phyloP scores from a whole-genome alignment of 1,140 invertebrate genomes.

The Drosophila ironensis region DNA sequence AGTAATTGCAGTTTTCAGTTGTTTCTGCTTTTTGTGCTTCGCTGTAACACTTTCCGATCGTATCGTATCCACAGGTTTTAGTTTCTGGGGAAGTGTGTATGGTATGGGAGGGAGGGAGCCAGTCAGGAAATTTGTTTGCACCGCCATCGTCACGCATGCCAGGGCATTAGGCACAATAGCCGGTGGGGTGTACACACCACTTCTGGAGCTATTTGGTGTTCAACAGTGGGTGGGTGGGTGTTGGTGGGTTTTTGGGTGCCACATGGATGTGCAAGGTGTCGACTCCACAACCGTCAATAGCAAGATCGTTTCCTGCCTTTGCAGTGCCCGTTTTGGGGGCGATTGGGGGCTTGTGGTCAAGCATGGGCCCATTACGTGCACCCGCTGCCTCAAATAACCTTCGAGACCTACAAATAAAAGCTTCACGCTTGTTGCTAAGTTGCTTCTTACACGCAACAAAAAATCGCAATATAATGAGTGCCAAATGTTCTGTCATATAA shows the following conservation, averaged over 20 bases:
- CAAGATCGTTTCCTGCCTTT: constrained; percentile 6
- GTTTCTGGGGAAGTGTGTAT: constrained; percentile 36
- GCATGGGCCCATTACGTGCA: too few species aligned
- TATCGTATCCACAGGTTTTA: constrained; percentile 29
- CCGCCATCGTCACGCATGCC: constrained; percentile 79
- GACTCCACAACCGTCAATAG: neutral
- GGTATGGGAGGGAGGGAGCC: too few species aligned
- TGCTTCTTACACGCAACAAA: neutral
- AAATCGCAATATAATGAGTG: neutral
- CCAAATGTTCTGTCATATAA: too few species aligned
- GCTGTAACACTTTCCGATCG: constrained; percentile 57
- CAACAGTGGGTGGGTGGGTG: neutral
- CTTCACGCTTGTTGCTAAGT: neutral
- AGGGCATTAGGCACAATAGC: constrained; percentile 75
- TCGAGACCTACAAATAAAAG: neutral
- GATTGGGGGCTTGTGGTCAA: neutral
- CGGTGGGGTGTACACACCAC: neutral
- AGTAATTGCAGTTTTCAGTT: constrained; percentile 51
- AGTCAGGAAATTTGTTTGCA: constrained; percentile 77
- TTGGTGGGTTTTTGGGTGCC: neutral
- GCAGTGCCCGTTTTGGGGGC: too few species aligned
- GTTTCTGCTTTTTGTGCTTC: constrained; percentile 20
- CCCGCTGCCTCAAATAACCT: neutral
- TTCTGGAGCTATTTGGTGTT: neutral
- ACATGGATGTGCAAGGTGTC: constrained; percentile 10